Evolutionary conservation across 2,113 vertebrate species (phyloP).

Genomic region (Phyllostomus discolor): DNA sequence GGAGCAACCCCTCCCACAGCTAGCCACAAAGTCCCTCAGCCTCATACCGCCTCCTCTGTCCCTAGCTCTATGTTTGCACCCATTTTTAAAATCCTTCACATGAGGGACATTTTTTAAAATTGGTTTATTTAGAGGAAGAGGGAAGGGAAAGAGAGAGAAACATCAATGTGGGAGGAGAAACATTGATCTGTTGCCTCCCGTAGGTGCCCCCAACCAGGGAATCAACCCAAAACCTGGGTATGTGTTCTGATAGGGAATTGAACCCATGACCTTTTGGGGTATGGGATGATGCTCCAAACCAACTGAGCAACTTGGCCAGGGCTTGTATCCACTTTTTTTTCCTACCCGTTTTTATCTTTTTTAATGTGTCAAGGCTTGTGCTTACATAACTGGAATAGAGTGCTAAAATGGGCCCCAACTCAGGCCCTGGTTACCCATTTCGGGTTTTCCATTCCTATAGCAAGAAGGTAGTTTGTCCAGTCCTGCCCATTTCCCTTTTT

Average conservation of each 20-base stretch:
- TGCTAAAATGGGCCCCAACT: not conserved
- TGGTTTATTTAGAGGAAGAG: too few relatives aligned
- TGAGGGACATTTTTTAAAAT: too few relatives aligned
- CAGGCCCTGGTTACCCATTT: not conserved
- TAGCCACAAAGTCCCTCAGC: not conserved
- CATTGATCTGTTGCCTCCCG: too few relatives aligned
- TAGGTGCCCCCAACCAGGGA: too few relatives aligned
- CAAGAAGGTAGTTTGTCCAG: not conserved
- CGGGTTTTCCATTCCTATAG: not conserved
- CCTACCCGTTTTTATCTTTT: not conserved
- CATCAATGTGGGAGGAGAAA: too few relatives aligned
- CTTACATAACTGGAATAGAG: not conserved
- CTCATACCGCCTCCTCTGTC: not conserved
- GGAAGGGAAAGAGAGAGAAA: too few relatives aligned
- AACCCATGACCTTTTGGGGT: too few relatives aligned
- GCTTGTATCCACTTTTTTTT: not conserved
- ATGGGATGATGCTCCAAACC: too few relatives aligned
- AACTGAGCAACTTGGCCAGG: not conserved
- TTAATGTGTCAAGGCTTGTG: not conserved
- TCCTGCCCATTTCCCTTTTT: fast-evolving
- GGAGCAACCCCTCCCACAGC: not conserved
- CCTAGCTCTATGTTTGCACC: not conserved
- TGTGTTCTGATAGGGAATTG: too few relatives aligned
- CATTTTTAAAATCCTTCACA: not conserved
- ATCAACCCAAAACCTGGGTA: too few relatives aligned